phyloP scores from a whole-genome alignment of 2,797 vertebrate genomes.

The Lithobates sylvaticus region DNA sequence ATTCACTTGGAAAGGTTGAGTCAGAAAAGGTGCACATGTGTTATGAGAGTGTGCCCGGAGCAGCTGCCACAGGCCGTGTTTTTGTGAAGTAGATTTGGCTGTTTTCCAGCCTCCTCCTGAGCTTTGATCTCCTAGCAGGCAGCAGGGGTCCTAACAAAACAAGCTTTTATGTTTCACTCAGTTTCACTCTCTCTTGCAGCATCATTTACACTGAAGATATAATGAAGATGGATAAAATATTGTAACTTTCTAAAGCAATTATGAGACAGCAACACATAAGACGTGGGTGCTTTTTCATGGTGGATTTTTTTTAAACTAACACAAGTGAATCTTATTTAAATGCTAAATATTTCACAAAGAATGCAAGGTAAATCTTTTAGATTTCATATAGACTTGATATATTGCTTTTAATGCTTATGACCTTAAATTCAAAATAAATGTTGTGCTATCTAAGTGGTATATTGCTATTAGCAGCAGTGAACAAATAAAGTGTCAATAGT shows the following conservation, averaged over 20 bases:
- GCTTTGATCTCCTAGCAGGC: constrained; percentile 92
- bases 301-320: constrained; percentile 64
- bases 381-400: not conserved
- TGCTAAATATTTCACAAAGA: constrained; percentile 48
- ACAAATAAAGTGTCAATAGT: no score
- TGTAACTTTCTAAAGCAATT: constrained; percentile 85
- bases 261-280: constrained; percentile 72
- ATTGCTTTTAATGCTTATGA: not conserved
- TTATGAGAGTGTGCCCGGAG: constrained; percentile 79
- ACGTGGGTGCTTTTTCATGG: constrained; percentile 36
- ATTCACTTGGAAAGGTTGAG: constrained; percentile 79
- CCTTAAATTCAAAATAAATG: no score
- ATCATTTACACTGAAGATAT: constrained; percentile 77
- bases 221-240: constrained; percentile 81
- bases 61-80: constrained; percentile 86
- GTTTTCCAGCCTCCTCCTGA: constrained; percentile 88
- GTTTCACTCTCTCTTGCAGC: constrained; percentile 79
- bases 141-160: constrained; percentile 92
- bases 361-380: not conserved
- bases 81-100: constrained; percentile 81
- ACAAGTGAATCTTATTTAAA: constrained; percentile 15
- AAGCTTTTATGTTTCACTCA: constrained; percentile 92
- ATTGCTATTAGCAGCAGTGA: no score
- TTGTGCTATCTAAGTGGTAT: no score
- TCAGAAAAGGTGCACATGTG: constrained; percentile 79